Evolutionary conservation across 2,888 invertebrate species (phyloP), one percentile per base, ranked within the genome.

Genomic region (Aphrophora alni): DNA sequence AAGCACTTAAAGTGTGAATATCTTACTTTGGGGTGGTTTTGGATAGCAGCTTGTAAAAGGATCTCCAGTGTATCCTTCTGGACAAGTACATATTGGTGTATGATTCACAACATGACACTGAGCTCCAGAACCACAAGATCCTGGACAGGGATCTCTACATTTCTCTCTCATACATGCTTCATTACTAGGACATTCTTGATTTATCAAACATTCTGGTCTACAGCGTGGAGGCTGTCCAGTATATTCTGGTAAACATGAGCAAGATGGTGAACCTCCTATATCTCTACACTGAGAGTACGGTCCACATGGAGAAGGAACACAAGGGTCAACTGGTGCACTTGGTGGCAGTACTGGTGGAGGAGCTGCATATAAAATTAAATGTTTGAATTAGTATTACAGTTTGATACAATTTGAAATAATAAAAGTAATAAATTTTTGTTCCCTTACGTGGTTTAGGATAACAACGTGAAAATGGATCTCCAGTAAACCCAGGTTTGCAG

Each of bases 21-120:
- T n/a, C 88, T 89, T 91, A 90, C 91, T 89, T 86, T 89, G 87
- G 80, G 89, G 88, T 78, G 91, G 92, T 87, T 92, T 90, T 10
- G 89, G 88, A 33, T 89, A 88, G 86, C 95, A 95, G 84, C 90
- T 92, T 82, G 90, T 92, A 87, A 95, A 95, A 26, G 95, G 94
- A 90, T 95, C 92, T 78, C 95, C 95, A 82, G 92, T 93, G 85
- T n/a, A n/a, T n/a, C n/a, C n/a, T n/a, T n/a, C n/a, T n/a, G n/a
- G n/a, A n/a, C n/a, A n/a, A n/a, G n/a, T 92, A 87, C 96, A 96
- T 82, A 93, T 89, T 82, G 95, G 95, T 85, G 93, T 92, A 87
- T 96, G 95, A 87, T 94, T 94, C 85, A 93, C 90, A 75, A 94
- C 94, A 84, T 91, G 91, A 88, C 97, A 97, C 82, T 92, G 89